Conservation (phyloP, 2,113 vertebrate genomes). For the Herpailurus yagouaroundi region DNA sequence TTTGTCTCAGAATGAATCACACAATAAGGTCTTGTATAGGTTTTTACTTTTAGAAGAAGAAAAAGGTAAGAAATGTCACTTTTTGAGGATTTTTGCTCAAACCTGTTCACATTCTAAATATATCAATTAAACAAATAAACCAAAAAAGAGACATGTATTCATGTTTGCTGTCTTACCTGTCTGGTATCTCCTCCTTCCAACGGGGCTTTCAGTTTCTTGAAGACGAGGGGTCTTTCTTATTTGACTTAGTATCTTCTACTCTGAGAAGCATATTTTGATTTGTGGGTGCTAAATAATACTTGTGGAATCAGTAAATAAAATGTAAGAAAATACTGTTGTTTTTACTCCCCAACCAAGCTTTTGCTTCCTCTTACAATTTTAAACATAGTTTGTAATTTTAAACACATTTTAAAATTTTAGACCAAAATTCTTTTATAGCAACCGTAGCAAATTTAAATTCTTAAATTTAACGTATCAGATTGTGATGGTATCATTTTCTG, state of each 20-base stretch:
- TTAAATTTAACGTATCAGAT: not conserved
- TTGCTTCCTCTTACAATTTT: not conserved
- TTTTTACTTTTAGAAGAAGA: conserved; percentile 4
- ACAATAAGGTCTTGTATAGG: not conserved
- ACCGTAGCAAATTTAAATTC: not conserved
- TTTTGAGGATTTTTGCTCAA: not conserved
- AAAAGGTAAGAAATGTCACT: not conserved
- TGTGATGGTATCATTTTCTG: not conserved
- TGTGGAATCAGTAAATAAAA: not conserved
- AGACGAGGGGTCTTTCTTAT: not conserved
- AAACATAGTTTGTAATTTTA: not conserved
- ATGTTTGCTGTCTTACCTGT: not conserved
- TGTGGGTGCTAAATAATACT: not conserved
- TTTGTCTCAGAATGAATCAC: not conserved
- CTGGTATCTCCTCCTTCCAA: not conserved
- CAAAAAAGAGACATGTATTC: not conserved
- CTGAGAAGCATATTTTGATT: not conserved
- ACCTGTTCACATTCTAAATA: not conserved
- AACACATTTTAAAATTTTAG: not conserved
- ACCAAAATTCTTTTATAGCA: not conserved
- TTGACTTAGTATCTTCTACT: not conserved
- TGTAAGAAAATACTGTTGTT: not conserved
- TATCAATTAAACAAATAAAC: not conserved
- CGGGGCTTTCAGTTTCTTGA: not conserved
- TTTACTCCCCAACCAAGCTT: not conserved